phyloP scores from a whole-genome alignment of 2,113 vertebrate genomes.

The Danio rerio region DNA sequence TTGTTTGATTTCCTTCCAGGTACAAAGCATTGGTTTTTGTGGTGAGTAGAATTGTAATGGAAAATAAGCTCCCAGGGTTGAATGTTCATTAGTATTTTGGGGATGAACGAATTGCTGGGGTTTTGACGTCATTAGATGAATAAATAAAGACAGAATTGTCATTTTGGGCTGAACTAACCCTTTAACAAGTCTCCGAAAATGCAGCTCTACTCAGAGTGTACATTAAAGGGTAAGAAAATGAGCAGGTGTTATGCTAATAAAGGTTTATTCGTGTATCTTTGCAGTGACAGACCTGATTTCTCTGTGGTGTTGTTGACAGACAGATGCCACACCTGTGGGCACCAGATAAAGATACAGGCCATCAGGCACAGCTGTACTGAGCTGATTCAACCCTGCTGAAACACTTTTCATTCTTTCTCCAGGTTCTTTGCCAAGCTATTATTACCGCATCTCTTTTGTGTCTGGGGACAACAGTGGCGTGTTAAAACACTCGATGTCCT shows the following conservation, averaged over 20 bases:
- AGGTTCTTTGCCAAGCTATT: not conserved
- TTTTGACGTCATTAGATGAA: too few species aligned
- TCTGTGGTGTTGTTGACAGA: slow-evolving; percentile 18
- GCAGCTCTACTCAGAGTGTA: not conserved
- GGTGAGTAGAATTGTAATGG: too few species aligned
- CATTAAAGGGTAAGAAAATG: not conserved
- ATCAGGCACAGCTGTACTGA: not conserved
- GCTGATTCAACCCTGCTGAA: slow-evolving; percentile 21
- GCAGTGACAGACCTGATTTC: slow-evolving; percentile 12
- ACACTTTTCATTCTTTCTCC: not conserved
- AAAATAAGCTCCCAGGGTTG: too few species aligned
- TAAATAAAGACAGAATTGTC: too few species aligned
- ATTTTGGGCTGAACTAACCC: too few species aligned
- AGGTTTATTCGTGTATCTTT: not conserved
- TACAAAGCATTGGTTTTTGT: too few species aligned
- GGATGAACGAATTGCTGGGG: too few species aligned
- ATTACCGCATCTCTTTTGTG: not conserved
- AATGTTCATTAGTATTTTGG: too few species aligned
- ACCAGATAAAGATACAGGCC: slow-evolving; percentile 16
- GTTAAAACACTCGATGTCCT: not conserved
- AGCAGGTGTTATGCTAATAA: slow-evolving; percentile 6
- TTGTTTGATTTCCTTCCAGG: too few species aligned
- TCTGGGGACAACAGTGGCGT: not conserved
- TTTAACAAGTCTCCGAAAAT: not conserved
- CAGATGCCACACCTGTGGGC: slow-evolving; percentile 11